A percentile compares a stretch with the other conserved stretches of the same genome.
phyloP scores from a whole-genome alignment of 2,113 vertebrate genomes.

The Anhinga anhinga region DNA sequence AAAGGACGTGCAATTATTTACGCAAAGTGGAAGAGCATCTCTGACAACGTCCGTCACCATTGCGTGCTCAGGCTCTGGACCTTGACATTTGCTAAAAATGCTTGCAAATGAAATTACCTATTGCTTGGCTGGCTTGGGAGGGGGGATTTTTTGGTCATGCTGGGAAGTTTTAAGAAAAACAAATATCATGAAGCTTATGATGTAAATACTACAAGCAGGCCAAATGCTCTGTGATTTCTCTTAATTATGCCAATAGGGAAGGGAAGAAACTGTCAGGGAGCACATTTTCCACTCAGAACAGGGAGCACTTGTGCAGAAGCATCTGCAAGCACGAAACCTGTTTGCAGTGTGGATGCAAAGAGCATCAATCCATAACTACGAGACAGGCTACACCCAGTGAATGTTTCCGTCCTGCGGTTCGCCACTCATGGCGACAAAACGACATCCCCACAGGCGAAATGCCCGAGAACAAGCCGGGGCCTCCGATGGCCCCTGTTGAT shows the following conservation, averaged over 20 bases:
- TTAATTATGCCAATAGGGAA: background rate
- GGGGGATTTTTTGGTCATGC: background rate
- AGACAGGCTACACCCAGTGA: fast-evolving
- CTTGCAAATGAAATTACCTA: background rate
- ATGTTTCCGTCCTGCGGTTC: background rate
- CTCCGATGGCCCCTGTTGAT: background rate
- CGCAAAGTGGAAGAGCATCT: background rate
- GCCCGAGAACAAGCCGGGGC: background rate
- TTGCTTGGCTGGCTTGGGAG: background rate
- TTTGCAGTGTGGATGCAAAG: fast-evolving
- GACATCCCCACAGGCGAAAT: background rate
- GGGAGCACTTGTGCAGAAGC: background rate
- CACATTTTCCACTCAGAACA: background rate
- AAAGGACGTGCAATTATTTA: background rate
- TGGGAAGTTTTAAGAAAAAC: background rate
- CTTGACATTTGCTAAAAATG: background rate
- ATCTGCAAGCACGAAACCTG: fast-evolving
- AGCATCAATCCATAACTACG: fast-evolving
- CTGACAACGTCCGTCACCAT: fast-evolving
- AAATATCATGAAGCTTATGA: background rate
- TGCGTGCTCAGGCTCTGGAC: background rate
- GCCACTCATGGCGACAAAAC: fast-evolving
- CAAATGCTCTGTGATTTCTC: background rate
- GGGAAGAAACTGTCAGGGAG: background rate
- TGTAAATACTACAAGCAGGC: background rate